Percentiles rank a stretch among this genome's conserved stretches.
phyloP scores from a whole-genome alignment of 2,113 vertebrate species.

The Indri indri region DNA sequence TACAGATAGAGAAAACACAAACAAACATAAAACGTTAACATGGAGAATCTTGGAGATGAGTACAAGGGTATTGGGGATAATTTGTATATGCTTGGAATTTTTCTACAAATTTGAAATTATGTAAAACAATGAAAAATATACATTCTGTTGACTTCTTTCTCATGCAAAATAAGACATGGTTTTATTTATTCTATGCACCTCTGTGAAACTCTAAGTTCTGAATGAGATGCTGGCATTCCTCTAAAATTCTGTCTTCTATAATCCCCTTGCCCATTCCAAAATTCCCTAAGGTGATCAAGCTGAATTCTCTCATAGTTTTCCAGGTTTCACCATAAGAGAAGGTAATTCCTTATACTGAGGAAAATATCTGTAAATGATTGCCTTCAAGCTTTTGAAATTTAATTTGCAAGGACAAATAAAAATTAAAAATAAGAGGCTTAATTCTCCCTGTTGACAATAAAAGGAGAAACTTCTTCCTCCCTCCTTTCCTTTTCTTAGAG shows the following conservation, averaged over 20 bases:
- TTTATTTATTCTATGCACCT: constrained; percentile 54
- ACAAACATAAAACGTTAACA: not conserved
- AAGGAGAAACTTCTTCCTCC: not conserved
- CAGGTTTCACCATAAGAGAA: constrained; percentile 80
- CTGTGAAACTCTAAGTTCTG: constrained; percentile 46
- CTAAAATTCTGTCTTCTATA: constrained; percentile 80
- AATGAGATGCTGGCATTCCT: constrained; percentile 72
- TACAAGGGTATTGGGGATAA: not conserved
- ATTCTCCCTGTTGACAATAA: not conserved
- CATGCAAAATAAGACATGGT: not conserved
- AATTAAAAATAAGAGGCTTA: not conserved
- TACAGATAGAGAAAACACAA: not conserved
- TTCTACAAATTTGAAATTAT: not conserved
- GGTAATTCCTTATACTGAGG: constrained; percentile 68
- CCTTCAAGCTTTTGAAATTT: not conserved
- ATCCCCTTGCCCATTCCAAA: constrained; percentile 81
- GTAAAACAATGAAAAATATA: not conserved
- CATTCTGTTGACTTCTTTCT: not conserved
- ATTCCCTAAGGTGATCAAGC: constrained; percentile 75
- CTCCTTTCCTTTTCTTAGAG: not conserved
- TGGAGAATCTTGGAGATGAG: not conserved
- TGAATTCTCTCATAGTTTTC: constrained; percentile 82
- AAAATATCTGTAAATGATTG: not conserved
- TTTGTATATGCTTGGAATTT: not conserved
- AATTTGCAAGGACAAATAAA: not conserved